Evolutionary conservation across 2,113 vertebrate species (phyloP), one percentile per base, ranked within the genome.

Genomic region (Seriola quinqueradiata): DNA sequence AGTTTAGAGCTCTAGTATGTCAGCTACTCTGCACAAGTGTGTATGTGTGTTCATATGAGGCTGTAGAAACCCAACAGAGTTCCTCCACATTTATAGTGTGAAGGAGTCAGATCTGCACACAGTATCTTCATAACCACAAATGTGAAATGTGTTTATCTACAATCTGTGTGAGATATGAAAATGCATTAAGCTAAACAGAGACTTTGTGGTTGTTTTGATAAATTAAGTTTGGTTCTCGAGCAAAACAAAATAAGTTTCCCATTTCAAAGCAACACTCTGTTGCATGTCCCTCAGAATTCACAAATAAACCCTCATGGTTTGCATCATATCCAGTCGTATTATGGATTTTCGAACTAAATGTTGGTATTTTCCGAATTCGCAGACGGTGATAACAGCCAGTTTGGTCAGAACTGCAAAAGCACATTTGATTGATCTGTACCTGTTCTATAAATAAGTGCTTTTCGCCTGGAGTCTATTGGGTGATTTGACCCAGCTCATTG

Each of bases 401-500:
- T 68, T 38, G 50, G 42, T 34, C 21, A 61, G 32, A 72, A 19
- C 17, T 52, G 40, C 9, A 61, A 44, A 84, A 81, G 69, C 9
- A 9, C 55, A 23, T 34, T 63, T 63, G 73, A 83, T 66, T 79
- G 71, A 85, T 69, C 16, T 70, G 32, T 10, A 80, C 59, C 73
- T 25, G 60, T 32, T 61, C 65, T 84, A 83, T 83, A 82, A 84
- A 76, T 78, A 85, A 32, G 4, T 0, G 32, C 12, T 17, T 66
- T 65, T 11, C 11, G n/a, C 61, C 77, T 14, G n/a, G 52, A 83
- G 80, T 73, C 63, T 64, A n/a, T 71, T 2, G 64, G 73, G 36
- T 70, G 78, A 82, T 75, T 28, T 50, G 64, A 85, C 79, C 87
- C 50, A 59, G 82, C 65, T 82, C 48, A 59, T 79, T 91, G 85